Conservation (phyloP, 2,797 vertebrate species). For the Paramormyrops hopkinsi region DNA sequence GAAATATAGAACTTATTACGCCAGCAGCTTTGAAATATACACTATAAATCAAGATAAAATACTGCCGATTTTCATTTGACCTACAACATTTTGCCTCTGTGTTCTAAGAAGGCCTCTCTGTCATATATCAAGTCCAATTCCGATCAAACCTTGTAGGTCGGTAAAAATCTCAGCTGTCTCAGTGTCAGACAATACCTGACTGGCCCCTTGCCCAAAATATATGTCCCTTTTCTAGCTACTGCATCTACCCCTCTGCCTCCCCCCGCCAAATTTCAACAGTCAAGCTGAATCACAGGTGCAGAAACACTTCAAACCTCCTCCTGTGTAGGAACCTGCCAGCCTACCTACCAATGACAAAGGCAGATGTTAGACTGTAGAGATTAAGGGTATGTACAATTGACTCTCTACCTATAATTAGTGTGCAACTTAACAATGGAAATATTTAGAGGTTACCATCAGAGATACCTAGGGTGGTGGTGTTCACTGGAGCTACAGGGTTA, state of each 20-base stretch:
- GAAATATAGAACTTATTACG: neutral
- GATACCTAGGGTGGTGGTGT: neutral
- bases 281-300: neutral
- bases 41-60: conserved; percentile 7
- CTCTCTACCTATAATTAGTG: neutral
- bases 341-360: neutral
- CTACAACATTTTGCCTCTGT: neutral
- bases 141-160: neutral
- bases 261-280: neutral
- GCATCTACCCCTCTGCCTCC: neutral
- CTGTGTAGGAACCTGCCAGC: neutral
- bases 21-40: neutral
- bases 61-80: neutral
- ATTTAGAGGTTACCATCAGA: neutral
- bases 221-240: neutral
- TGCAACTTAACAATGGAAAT: neutral
- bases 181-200: neutral
- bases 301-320: neutral
- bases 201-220: neutral
- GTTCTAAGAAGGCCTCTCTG: neutral
- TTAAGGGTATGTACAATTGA: neutral
- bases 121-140: neutral
- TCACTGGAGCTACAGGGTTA: neutral
- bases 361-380: neutral
- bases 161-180: neutral